phyloP scores from a whole-genome alignment of 1,140 invertebrate species.

The Neodiprion fabricii region DNA sequence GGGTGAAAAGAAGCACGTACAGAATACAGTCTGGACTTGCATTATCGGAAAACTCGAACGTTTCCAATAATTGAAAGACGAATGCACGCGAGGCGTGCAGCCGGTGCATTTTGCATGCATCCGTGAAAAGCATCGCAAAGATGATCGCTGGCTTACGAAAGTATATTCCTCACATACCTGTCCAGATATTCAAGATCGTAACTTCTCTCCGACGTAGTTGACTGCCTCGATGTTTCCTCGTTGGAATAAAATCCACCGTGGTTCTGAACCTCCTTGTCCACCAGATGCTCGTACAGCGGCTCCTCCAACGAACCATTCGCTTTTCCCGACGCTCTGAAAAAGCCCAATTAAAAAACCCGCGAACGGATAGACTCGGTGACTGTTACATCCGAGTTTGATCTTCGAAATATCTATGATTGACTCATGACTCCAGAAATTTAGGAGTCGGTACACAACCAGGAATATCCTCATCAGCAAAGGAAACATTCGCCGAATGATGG shows the following conservation, averaged over 20 bases:
- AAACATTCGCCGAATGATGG: too few species aligned
- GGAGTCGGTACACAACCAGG: too few species aligned
- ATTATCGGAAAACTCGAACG: neutral
- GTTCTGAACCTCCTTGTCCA: constrained; percentile 47
- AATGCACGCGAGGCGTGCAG: too few species aligned
- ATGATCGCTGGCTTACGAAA: too few species aligned
- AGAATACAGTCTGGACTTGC: too few species aligned
- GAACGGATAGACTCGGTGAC: neutral
- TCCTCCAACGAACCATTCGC: constrained; percentile 27
- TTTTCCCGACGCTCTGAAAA: neutral
- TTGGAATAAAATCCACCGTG: constrained; percentile 54
- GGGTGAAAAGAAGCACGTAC: neutral
- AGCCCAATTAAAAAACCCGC: neutral
- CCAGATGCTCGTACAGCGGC: constrained; percentile 54
- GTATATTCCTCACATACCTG: constrained; percentile 26
- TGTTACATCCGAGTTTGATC: too few species aligned
- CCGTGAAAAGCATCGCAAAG: too few species aligned
- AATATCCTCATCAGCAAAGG: too few species aligned
- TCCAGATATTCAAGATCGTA: constrained; percentile 31
- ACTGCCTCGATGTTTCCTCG: constrained; percentile 37
- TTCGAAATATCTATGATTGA: too few species aligned
- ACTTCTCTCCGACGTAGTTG: constrained; percentile 27
- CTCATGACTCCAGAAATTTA: too few species aligned
- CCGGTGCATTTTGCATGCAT: too few species aligned
- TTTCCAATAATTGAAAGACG: neutral